These are phyloP conservation scores for Limnodromus scolopaceus DNA, from an alignment of 2,797 vertebrate genomes.

Conservation along the genomic window DNA sequence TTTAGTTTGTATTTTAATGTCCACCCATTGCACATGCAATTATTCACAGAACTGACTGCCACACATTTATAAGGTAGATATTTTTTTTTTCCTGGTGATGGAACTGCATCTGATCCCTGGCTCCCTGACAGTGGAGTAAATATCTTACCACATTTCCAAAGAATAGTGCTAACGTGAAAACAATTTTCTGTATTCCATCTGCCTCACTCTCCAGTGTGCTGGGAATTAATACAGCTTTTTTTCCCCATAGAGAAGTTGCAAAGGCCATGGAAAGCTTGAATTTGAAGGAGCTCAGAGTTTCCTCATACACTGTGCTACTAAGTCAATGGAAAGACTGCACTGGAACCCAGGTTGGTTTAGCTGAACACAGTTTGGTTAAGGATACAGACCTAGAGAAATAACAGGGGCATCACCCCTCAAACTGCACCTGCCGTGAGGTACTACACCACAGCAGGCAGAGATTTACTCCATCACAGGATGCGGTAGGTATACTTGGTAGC, in stretches of 20 bases:
- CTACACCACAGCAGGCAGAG: background rate
- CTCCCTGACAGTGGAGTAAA: background rate
- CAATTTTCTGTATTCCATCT: conserved; percentile 28
- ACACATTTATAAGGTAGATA: background rate
- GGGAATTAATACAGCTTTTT: conserved; percentile 53
- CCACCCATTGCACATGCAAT: background rate
- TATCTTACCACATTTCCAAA: background rate
- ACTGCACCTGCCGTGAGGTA: background rate
- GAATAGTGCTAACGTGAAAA: background rate
- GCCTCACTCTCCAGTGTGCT: background rate
- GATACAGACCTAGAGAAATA: background rate
- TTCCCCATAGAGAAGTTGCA: background rate
- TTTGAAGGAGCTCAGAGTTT: conserved; percentile 57
- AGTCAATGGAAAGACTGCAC: background rate
- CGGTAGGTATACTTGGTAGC: background rate
- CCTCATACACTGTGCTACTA: background rate
- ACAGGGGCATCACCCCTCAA: background rate
- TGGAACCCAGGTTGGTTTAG: background rate
- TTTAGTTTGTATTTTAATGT: background rate
- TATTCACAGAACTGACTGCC: background rate
- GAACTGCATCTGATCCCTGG: background rate
- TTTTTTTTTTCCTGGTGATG: background rate
- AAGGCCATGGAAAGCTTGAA: conserved; percentile 56
- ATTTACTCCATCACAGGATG: background rate
- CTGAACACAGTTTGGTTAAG: background rate